Conservation (phyloP, 2,113 vertebrate species). For the Leptobrachium leishanense region DNA sequence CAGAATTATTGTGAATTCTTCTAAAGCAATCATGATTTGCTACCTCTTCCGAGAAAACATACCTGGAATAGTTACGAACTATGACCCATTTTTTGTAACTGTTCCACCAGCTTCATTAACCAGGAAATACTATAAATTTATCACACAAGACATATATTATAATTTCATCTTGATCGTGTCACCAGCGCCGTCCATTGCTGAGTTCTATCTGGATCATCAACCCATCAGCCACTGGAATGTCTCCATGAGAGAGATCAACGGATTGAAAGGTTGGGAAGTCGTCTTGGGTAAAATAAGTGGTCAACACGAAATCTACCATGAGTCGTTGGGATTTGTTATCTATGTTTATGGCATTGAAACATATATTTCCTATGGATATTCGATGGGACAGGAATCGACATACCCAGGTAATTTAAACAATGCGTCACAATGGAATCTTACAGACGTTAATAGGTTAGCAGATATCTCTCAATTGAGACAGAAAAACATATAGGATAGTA, state of each 20-base stretch:
- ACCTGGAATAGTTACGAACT: background rate
- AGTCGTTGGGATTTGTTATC: background rate
- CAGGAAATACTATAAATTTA: slow-evolving; percentile 26
- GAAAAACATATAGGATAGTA: too few species aligned
- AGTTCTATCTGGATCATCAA: slow-evolving; percentile 27
- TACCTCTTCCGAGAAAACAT: slow-evolving; percentile 4
- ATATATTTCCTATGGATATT: slow-evolving; percentile 34
- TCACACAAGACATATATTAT: background rate
- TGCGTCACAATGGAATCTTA: too few species aligned
- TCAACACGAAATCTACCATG: slow-evolving; percentile 35
- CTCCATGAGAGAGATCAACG: background rate
- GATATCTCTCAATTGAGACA: too few species aligned
- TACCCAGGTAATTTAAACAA: slow-evolving; percentile 30
- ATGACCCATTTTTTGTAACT: slow-evolving; percentile 21
- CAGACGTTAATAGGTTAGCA: too few species aligned
- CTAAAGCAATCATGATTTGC: slow-evolving; percentile 16
- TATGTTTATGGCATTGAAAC: slow-evolving; percentile 23
- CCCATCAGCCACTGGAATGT: background rate
- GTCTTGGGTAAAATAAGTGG: slow-evolving; percentile 13
- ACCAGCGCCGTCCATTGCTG: background rate
- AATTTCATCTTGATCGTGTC: slow-evolving; percentile 17
- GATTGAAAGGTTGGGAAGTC: slow-evolving; percentile 17
- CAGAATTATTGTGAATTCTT: background rate
- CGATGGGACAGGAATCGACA: slow-evolving; percentile 16
- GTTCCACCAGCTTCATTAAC: background rate